Evolutionary conservation across 2,888 invertebrate genomes (phyloP), one percentile per base, ranked within the genome.

Genomic region (Harpalus rubripes): DNA sequence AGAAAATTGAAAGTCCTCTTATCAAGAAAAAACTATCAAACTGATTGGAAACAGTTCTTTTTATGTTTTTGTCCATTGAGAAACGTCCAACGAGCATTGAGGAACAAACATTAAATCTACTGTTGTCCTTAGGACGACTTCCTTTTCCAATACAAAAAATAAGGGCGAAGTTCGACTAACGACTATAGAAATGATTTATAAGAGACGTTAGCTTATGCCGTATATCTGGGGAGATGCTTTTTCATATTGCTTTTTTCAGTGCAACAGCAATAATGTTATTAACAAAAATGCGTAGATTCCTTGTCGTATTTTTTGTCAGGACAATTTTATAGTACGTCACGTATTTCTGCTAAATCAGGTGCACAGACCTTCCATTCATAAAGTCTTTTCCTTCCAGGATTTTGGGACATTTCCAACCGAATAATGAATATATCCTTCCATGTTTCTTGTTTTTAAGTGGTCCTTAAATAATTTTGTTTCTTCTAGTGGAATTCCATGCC

Each of bases 131-230:
- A 39, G 15, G 39, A 32, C 68, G 39, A 68, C 68, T 68, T 68
- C 68, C 68, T 68, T 68, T 68, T 4, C 15, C 68, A 74, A 74
- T 74, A 74, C 44, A 74, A 74, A 74, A 74, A 74, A 44, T 74
- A 74, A 68, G 72, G 72, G 44, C 72, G 72, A 41, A 44, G 72
- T 44, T 74, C 72, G 44, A 18, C 41, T 74, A 74, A 41, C 72
- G 72, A 74, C 72, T 41, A 68, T 68, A 74, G 72, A 74, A 41
- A 74, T 74, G 72, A 74, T 74, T 74, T 74, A 74, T 74, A 18
- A 12, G 10, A 18, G 18, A 68, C 15, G 41, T 10, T 44, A 74
- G 44, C 72, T 74, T 74, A 15, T 44, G 72, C 18, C 44, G 18
- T 68, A 68, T 15, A n/a, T 68, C 68, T 26, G n/a, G 32, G 39